Conservation (phyloP, 2,113 vertebrate species). For the Oryzias melastigma region DNA sequence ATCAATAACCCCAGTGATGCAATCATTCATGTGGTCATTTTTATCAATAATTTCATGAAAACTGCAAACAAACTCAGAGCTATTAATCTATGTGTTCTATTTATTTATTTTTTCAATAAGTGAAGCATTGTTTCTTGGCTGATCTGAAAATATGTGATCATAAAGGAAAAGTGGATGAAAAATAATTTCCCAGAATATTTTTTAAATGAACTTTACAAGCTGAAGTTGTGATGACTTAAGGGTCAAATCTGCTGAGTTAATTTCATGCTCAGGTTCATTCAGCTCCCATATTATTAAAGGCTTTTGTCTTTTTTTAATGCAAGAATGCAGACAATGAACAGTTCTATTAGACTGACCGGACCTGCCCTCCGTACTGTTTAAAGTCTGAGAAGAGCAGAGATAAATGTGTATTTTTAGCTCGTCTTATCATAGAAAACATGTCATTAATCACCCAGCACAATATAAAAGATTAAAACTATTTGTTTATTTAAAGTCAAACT, state of each 20-base stretch:
- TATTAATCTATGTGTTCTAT: not conserved
- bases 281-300: conserved; percentile 10
- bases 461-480: too few species aligned
- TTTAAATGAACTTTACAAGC: not conserved
- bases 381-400: conserved; percentile 12
- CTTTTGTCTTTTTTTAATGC: conserved; percentile 5
- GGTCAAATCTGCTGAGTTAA: not conserved
- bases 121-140: too few species aligned
- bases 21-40: conserved; percentile 62
- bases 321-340: conserved; percentile 9
- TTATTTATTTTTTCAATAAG: too few species aligned
- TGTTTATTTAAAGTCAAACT: too few species aligned
- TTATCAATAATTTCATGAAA: conserved; percentile 58
- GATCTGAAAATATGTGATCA: too few species aligned
- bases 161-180: too few species aligned
- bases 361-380: not conserved
- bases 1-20: conserved; percentile 64
- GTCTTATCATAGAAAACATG: too few species aligned
- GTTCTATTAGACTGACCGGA: conserved; percentile 8
- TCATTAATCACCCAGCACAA: too few species aligned
- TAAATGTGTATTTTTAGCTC: too few species aligned
- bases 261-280: conserved; percentile 1
- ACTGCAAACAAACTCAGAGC: conserved; percentile 26
- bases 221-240: conserved; percentile 1
- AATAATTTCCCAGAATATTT: not conserved